Evolutionary conservation across 2,113 vertebrate species (phyloP).

Genomic region (Cinclus mexicanus): DNA sequence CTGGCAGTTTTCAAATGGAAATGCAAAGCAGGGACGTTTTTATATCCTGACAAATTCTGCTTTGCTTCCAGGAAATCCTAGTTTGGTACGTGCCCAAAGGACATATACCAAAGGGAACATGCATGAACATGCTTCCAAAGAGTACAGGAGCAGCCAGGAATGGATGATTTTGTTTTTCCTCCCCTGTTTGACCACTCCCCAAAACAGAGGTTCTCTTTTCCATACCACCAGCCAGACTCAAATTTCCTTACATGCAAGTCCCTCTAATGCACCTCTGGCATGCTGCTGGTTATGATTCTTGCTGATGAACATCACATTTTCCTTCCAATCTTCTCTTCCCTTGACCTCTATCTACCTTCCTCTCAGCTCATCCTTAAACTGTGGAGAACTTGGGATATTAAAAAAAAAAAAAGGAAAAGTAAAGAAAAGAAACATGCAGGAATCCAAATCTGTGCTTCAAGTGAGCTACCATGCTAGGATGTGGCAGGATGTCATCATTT

Average conservation of each 20-base stretch:
- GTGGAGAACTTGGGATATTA: not conserved
- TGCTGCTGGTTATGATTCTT: not conserved
- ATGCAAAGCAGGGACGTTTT: not conserved
- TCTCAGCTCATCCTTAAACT: not conserved
- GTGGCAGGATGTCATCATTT: not conserved
- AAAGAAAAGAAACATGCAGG: accelerated
- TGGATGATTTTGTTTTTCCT: not conserved
- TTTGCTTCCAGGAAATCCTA: not conserved
- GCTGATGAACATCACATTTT: not conserved
- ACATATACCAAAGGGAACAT: not conserved
- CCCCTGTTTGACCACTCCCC: not conserved
- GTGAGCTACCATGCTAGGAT: not conserved
- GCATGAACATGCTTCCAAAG: not conserved
- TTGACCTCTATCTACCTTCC: not conserved
- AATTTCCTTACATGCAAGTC: not conserved
- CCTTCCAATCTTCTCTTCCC: not conserved
- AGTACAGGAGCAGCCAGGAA: not conserved
- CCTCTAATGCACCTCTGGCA: not conserved
- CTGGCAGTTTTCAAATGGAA: not conserved
- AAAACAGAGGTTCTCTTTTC: not conserved
- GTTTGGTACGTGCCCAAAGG: not conserved
- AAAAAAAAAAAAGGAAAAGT: not conserved
- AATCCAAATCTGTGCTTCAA: not conserved
- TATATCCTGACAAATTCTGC: not conserved
- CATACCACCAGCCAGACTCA: not conserved